Evolutionary conservation across 2,888 invertebrate species (phyloP), one percentile per base, ranked within the genome.

Genomic region (Nipponacmea schrenckii): DNA sequence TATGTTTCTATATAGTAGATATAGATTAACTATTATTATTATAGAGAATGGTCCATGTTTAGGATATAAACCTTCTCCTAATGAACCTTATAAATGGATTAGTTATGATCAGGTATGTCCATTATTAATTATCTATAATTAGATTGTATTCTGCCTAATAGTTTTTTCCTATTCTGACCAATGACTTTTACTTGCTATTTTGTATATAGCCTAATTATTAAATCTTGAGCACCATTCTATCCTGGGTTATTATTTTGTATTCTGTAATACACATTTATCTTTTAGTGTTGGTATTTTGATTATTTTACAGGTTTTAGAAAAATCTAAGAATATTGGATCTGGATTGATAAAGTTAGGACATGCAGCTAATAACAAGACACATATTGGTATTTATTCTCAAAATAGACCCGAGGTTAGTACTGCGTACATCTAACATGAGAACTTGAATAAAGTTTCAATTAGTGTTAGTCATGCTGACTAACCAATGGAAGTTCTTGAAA

Each of bases 301-400:
- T 31, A 64, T 24, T 46, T 74, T 69, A 4, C 75, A 86, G 86
- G 87, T 85, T n/a, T 91, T 97, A 76, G 91, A 95, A 74, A 91
- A 95, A 83, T 95, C 96, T 81, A 94, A 94, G 88, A 95, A 96
- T 90, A 94, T 97, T 85, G 97, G 97, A 72, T 94, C 96, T 14
- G 97, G 97, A 46, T 92, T 98, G 83, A 91, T 97, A 82, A 92
- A 93, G 68, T 91, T 94, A 87, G 96, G 96, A 67, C 91, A 95
- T 62, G 89, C 91, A 62, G 83, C 85, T 7, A 83, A 80, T 74
- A 92, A 94, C 80, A 92, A 91, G 79, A 95, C 95, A 64, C 93
- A 94, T 87, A 92, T 98, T 82, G 98, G 98, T 85, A 94, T 98
- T 86, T 98, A 97, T 91, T 94, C 96, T 86, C 95, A 95, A 90